Base-by-base conservation (phyloP, 2,888 invertebrate species). In the Clivina fossor region DNA sequence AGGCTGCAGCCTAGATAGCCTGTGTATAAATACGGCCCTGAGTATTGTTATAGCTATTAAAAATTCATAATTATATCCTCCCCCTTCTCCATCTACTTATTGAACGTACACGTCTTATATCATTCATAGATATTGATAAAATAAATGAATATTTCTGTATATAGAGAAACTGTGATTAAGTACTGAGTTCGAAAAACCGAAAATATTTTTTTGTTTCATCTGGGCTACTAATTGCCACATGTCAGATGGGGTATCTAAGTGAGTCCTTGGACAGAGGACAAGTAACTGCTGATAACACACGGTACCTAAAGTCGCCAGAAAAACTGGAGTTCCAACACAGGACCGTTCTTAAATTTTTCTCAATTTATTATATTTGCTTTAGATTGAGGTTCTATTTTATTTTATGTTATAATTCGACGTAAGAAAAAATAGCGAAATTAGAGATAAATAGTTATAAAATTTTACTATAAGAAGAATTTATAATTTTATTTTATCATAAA, bases 171-270 rank as follows among this genome's bases (percentile, higher is more conserved):
- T 24, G 24, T 24, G 43, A 11, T 24, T 43, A n/a, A n/a, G 37
- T 8, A 16, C 28, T 26, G 8, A n/a, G 46, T 11, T 13, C 19
- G 46, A 18, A 9, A 3, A 11, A 40, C 19, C 18, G 49, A 50
- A 38, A 50, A 50, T 40, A 38, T 40, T 18, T 38, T 38, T 20
- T 16, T 19, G n/a, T 18, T 13, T n/a, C n/a, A n/a, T n/a, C n/a
- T n/a, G n/a, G n/a, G n/a, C 38, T 50, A 50, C 49, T 50, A 50
- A 50, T 50, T 50, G 49, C 49, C 49, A 50, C 38, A 50, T 50
- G 49, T 50, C 49, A 50, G 49, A 50, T 50, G 38, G n/a, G 9
- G 30, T 50, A 50, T 50, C 49, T 35, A n/a, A n/a, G 18, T 40
- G 40, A 37, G 40, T 28, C 49, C 22, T 24, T 33, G 33, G 33